Conservation (phyloP, 2,797 vertebrate genomes). For the Melopsittacus undulatus region DNA sequence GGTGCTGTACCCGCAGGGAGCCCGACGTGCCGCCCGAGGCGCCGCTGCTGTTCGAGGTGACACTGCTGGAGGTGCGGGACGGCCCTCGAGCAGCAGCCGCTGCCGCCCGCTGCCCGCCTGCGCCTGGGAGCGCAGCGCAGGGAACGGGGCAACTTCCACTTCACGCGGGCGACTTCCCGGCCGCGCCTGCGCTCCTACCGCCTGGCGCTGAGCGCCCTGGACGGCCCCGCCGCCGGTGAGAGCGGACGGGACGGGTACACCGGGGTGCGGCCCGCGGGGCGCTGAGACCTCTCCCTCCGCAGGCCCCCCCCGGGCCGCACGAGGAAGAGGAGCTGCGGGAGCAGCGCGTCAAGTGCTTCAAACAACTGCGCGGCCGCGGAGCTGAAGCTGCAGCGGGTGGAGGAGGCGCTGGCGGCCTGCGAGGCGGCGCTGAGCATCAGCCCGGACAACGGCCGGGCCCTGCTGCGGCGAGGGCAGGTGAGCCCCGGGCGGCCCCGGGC, state of each 20-base stretch:
- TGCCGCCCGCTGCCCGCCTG: constrained; percentile 80
- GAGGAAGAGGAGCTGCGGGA: constrained; percentile 84
- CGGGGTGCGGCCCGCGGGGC: too few species aligned
- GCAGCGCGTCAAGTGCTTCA: constrained; percentile 87
- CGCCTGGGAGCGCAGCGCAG: constrained; percentile 84
- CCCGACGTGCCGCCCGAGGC: constrained; percentile 87
- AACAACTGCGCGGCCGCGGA: constrained; percentile 85
- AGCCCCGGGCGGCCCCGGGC: neutral
- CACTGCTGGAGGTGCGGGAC: constrained; percentile 81
- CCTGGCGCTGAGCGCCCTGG: constrained; percentile 70
- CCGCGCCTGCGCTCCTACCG: constrained; percentile 82
- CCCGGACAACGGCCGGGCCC: constrained; percentile 82
- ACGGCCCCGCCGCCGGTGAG: constrained; percentile 16
- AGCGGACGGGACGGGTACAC: too few species aligned
- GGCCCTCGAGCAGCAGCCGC: constrained; percentile 74
- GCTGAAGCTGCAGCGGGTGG: constrained; percentile 80
- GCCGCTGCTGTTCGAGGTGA: constrained; percentile 85
- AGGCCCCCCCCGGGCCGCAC: neutral
- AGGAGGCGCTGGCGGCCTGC: constrained; percentile 81
- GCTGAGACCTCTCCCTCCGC: neutral
- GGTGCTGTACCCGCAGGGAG: constrained; percentile 72
- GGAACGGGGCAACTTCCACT: constrained; percentile 87
- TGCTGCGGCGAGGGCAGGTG: constrained; percentile 86
- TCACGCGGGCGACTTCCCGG: constrained; percentile 82
- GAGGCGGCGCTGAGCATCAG: constrained; percentile 79